Conservation (phyloP, 1,140 invertebrate genomes). For the Eufriesea mexicana region DNA sequence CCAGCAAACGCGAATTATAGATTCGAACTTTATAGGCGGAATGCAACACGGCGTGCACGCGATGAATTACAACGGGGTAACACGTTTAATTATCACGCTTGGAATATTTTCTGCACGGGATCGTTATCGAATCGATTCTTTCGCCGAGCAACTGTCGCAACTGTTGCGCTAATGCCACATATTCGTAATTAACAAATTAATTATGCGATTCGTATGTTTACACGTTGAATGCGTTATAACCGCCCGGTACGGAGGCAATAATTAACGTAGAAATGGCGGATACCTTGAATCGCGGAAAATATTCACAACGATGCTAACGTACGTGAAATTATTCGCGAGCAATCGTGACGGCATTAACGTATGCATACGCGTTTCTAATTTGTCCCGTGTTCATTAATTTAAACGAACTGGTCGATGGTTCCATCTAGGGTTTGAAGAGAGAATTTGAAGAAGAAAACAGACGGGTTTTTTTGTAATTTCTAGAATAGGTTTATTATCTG, state of each 20-base stretch:
- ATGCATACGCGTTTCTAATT: too few relatives aligned
- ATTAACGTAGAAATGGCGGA: background rate
- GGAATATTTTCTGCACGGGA: background rate
- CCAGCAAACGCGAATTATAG: too few relatives aligned
- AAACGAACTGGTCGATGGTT: too few relatives aligned
- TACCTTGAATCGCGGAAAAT: background rate
- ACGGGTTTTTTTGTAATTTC: background rate
- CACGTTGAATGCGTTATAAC: background rate
- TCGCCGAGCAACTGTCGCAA: background rate
- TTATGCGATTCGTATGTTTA: background rate
- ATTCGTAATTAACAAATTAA: background rate
- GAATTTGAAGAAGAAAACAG: background rate
- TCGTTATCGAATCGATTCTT: background rate
- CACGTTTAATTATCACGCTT: background rate
- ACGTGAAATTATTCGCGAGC: background rate
- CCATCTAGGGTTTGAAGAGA: too few relatives aligned
- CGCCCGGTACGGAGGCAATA: background rate
- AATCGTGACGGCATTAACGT: background rate
- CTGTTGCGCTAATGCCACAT: background rate
- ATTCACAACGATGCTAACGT: background rate
- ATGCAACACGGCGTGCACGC: background rate
- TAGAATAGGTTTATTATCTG: slow-evolving; percentile 48
- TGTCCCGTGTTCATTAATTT: too few relatives aligned
- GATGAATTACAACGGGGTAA: too few relatives aligned
- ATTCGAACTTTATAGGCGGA: too few relatives aligned